phyloP scores from a whole-genome alignment of 2,113 vertebrate genomes.

The Proteles cristata region DNA sequence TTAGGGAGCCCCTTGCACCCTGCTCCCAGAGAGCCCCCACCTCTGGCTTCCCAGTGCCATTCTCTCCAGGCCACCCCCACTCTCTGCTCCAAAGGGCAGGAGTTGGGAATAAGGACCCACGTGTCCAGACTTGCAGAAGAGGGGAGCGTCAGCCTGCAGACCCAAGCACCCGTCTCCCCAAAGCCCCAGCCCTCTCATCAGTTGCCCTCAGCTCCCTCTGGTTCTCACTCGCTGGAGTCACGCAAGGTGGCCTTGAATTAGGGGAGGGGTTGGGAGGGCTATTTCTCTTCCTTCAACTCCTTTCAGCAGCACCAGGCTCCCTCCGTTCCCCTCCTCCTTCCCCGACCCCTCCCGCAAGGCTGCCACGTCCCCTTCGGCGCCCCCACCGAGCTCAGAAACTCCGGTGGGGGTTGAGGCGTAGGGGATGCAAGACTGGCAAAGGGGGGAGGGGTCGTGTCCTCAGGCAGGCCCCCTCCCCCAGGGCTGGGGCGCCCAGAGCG shows the following conservation, averaged over 20 bases:
- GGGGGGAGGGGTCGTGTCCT: slow-evolving; percentile 59
- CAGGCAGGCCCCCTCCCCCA: not conserved
- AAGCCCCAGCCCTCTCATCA: not conserved
- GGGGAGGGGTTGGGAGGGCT: not conserved
- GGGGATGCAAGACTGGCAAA: not conserved
- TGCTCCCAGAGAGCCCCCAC: not conserved
- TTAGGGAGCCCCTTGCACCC: not conserved
- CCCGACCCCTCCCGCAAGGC: too few species aligned
- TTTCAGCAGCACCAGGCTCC: not conserved
- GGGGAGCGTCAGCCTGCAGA: not conserved
- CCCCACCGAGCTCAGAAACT: slow-evolving; percentile 41
- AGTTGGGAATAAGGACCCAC: slow-evolving; percentile 55
- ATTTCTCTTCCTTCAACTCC: not conserved
- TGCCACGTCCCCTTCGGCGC: too few species aligned
- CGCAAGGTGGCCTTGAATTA: not conserved
- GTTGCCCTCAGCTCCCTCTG: not conserved
- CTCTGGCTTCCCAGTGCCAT: not conserved
- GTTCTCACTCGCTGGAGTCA: not conserved
- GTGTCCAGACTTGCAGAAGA: slow-evolving; percentile 18
- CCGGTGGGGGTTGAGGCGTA: not conserved
- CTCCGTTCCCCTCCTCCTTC: not conserved
- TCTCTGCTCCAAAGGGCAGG: slow-evolving; percentile 49
- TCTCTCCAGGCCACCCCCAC: not conserved
- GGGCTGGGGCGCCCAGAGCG: not conserved
- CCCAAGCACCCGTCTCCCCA: not conserved